Evolutionary conservation across 2,888 invertebrate genomes (phyloP).

Genomic region (Encarsia formosa): DNA sequence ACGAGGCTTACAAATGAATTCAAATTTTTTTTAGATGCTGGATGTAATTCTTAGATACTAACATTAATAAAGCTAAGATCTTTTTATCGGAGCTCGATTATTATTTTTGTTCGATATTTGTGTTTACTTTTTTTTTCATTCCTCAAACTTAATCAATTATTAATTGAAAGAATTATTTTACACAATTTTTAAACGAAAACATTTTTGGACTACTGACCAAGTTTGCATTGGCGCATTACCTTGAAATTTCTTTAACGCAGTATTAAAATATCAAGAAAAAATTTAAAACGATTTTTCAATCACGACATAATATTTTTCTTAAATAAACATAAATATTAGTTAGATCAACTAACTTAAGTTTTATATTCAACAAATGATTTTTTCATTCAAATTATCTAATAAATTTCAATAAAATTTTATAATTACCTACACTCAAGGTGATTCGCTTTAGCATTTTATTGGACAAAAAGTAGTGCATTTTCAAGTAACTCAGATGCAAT

Average conservation of each 20-base stretch:
- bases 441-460: too few species aligned
- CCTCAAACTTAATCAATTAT: conserved; percentile 7
- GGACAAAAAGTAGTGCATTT: too few species aligned
- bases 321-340: conserved; percentile 3
- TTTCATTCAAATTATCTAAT: too few species aligned
- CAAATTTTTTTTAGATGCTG: too few species aligned
- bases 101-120: conserved; percentile 8
- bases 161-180: conserved; percentile 20
- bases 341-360: conserved; percentile 21
- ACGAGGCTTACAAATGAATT: conserved; percentile 11
- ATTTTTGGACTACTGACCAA: conserved; percentile 12
- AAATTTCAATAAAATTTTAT: too few species aligned
- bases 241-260: conserved; percentile 4
- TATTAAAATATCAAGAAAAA: too few species aligned
- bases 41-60: conserved; percentile 18
- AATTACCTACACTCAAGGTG: too few species aligned
- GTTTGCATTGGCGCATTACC: conserved; percentile 1
- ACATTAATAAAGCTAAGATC: conserved; percentile 11
- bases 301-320: background rate
- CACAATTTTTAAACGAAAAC: conserved; percentile 19
- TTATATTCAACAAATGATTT: too few species aligned
- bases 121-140: conserved; percentile 9
- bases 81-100: conserved; percentile 16
- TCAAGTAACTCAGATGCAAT: too few species aligned
- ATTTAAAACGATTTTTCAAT: conserved; percentile 6